Base-by-base conservation (phyloP, 2,797 vertebrate genomes). In the Melanotaenia trifasciata region DNA sequence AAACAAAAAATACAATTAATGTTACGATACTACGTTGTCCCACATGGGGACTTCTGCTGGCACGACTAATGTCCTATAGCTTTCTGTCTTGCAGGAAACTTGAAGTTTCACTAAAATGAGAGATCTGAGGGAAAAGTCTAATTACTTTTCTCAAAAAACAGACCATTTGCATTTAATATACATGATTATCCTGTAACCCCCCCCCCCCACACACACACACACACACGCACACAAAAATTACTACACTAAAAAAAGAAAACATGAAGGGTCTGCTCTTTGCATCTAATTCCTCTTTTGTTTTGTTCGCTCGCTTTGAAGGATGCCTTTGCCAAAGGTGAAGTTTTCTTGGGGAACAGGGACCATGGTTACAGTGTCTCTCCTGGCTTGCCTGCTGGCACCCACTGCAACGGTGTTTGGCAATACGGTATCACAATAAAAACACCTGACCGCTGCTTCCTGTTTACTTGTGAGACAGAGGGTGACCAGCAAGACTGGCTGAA, bases 241-340 rank as follows among this genome's bases (percentile, higher is more conserved):
- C 26, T 26, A 26, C 2, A 28, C 2, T 28, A 2, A 28, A 28
- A 28, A 28, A 28, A 28, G 26, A 28, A 28, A 28, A 28, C 26
- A 28, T 28, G 26, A 45, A 3, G 3, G 45, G 20, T 24, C 12
- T 43, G 8, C 18, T 1, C 18, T 51, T 1, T 53, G 5, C 28
- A 61, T 13, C 0, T 54, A 6, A 53, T 40, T 4, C 22, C 9
- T 7, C 5, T 33, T 43, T 64, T 2, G 36, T 18, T 4, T n/a
- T 4, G 20, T 7, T 20, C 8, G 5, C 12, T 50, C 3, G 38
- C 22, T 13, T 30, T 78, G 54, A 50, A 98, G 97, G 97, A 98
- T 1, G 96, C 96, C 0, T 97, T 96, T 82, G 96, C 97, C 69
- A 98, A 97, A 87, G 97, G 97, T 0, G 96, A 98, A 66, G 96